Evolutionary conservation across 1,140 invertebrate species (phyloP).

Genomic region (Euborellia annulipes): DNA sequence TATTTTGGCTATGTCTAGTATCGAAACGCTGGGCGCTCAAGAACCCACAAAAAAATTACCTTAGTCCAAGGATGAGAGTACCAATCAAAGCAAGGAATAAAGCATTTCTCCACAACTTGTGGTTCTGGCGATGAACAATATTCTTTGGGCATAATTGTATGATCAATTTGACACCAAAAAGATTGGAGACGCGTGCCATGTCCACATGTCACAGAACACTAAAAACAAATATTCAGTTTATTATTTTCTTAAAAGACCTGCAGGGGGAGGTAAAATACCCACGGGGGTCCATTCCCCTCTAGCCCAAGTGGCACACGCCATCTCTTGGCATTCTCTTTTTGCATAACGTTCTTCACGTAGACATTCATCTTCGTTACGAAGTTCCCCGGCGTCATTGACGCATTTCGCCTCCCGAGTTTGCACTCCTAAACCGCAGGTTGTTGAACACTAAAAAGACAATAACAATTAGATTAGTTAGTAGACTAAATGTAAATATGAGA

Average conservation of each 20-base stretch:
- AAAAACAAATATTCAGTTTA: neutral
- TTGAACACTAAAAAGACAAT: constrained; percentile 46
- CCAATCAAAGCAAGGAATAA: no score
- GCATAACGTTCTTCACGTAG: constrained; percentile 31
- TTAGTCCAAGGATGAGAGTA: no score
- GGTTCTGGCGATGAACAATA: no score
- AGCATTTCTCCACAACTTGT: no score
- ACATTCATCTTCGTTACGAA: constrained; percentile 37
- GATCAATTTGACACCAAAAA: constrained; percentile 9
- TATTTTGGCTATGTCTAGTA: no score
- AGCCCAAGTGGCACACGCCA: constrained; percentile 47
- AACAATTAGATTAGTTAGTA: neutral
- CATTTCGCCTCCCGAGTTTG: constrained; percentile 43
- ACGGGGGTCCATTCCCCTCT: constrained; percentile 42
- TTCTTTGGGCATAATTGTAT: no score
- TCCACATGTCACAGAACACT: neutral
- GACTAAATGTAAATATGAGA: neutral
- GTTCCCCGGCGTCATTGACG: constrained; percentile 30
- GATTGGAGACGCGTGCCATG: neutral
- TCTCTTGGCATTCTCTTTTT: constrained; percentile 37
- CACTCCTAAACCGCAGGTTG: constrained; percentile 63
- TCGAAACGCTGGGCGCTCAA: no score
- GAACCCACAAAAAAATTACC: no score
- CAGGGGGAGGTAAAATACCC: constrained; percentile 19
- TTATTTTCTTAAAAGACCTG: constrained; percentile 27